Evolutionary conservation across 2,113 vertebrate species (phyloP).

Genomic region (Brachirus orientalis): DNA sequence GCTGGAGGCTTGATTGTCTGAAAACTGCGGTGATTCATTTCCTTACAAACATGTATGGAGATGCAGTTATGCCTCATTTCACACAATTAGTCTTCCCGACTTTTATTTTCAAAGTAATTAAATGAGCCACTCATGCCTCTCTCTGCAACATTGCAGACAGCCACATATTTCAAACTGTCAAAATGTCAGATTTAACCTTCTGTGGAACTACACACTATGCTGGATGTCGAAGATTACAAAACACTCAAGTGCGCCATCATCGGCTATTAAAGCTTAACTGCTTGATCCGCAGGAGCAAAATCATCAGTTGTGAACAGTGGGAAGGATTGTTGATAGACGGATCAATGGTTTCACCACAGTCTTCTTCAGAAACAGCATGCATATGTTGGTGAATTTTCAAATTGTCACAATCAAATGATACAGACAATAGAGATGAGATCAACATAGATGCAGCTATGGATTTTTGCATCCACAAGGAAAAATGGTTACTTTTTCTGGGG

Average conservation of each 20-base stretch:
- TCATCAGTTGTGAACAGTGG: slow-evolving; percentile 35
- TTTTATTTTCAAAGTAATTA: slow-evolving; percentile 51
- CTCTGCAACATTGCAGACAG: slow-evolving; percentile 42
- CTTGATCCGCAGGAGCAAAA: slow-evolving; percentile 46
- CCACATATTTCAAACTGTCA: slow-evolving; percentile 64
- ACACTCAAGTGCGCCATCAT: slow-evolving; percentile 46
- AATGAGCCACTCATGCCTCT: slow-evolving; percentile 43
- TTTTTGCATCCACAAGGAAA: not conserved
- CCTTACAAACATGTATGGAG: slow-evolving; percentile 18
- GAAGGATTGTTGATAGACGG: slow-evolving; percentile 26
- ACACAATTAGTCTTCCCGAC: slow-evolving; percentile 17
- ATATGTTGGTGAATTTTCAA: slow-evolving; percentile 41
- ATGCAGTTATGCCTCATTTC: slow-evolving; percentile 25
- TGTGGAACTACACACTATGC: slow-evolving; percentile 49
- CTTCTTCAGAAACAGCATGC: slow-evolving; percentile 25
- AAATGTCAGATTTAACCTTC: slow-evolving; percentile 69
- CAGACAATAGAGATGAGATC: not conserved
- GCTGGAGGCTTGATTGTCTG: no score
- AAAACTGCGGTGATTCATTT: slow-evolving; percentile 19
- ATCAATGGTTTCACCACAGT: slow-evolving; percentile 45
- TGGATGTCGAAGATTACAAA: slow-evolving; percentile 43
- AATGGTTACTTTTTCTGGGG: no score
- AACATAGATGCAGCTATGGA: slow-evolving; percentile 4
- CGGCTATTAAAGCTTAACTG: slow-evolving; percentile 48
- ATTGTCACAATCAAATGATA: slow-evolving; percentile 48